Percentiles rank a stretch among this genome's conserved stretches.
Conservation (phyloP, 2,888 invertebrate genomes). For the Dryomyza anilis region DNA sequence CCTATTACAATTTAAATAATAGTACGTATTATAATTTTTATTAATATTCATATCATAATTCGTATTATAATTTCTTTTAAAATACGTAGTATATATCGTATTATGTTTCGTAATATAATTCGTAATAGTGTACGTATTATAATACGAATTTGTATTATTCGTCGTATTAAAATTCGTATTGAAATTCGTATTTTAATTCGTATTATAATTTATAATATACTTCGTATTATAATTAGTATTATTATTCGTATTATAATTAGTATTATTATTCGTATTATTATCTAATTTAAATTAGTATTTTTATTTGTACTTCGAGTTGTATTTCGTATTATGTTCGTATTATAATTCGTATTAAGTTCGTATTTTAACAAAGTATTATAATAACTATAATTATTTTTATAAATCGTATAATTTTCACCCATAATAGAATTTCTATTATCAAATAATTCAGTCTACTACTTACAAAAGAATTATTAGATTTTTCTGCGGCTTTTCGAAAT, state of each 20-base stretch:
- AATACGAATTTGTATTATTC: neutral
- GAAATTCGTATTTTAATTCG: neutral
- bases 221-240: neutral
- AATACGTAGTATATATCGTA: neutral
- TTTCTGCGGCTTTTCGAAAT: too few relatives aligned
- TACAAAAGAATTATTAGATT: too few relatives aligned
- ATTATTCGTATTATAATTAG: neutral
- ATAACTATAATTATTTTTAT: too few relatives aligned
- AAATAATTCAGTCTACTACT: too few relatives aligned
- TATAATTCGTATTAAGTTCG: too few relatives aligned
- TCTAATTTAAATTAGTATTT: too few relatives aligned
- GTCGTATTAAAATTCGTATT: neutral
- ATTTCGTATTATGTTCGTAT: too few relatives aligned
- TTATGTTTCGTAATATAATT: neutral
- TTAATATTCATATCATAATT: neutral
- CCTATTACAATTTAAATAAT: neutral
- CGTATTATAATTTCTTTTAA: neutral
- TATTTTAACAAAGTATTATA: too few relatives aligned
- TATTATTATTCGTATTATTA: neutral
- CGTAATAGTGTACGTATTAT: neutral
- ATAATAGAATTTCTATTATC: too few relatives aligned
- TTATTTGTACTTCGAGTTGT: too few relatives aligned
- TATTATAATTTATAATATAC: neutral
- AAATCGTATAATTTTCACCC: too few relatives aligned
- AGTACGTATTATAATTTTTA: neutral